phyloP scores from a whole-genome alignment of 2,888 invertebrate genomes.

The Adineta ricciae region DNA sequence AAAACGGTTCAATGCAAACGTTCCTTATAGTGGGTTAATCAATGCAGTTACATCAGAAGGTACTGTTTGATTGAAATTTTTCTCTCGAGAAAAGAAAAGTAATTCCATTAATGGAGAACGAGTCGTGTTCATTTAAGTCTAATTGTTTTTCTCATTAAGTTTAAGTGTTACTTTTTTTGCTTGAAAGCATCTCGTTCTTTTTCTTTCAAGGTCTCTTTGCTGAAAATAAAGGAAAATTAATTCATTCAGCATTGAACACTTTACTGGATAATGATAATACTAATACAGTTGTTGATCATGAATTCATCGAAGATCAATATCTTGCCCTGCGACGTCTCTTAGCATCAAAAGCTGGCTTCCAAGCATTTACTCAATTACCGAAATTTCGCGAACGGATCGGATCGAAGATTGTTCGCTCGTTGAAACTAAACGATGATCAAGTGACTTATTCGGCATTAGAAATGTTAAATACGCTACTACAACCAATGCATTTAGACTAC shows the following conservation, averaged over 20 bases:
- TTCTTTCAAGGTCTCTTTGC: slow-evolving; percentile 76
- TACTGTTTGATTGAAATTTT: background rate
- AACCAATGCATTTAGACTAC: slow-evolving; percentile 74
- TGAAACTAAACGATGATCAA: slow-evolving; percentile 74
- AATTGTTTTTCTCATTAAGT: background rate
- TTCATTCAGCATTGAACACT: slow-evolving; percentile 75
- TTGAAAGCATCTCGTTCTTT: too few species aligned
- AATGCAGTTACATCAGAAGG: slow-evolving; percentile 89
- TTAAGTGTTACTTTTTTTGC: too few species aligned
- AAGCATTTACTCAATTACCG: slow-evolving; percentile 77
- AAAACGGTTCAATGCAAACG: slow-evolving; percentile 87
- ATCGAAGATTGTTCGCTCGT: slow-evolving; percentile 73
- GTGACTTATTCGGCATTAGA: slow-evolving; percentile 91
- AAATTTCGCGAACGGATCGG: slow-evolving; percentile 91
- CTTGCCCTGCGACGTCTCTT: slow-evolving; percentile 81
- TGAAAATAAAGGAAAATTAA: slow-evolving; percentile 90
- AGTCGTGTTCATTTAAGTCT: background rate
- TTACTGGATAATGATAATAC: slow-evolving; percentile 61
- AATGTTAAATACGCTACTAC: slow-evolving; percentile 92
- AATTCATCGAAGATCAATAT: slow-evolving; percentile 81
- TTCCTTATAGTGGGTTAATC: slow-evolving; percentile 88
- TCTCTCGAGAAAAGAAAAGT: background rate
- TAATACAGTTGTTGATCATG: slow-evolving; percentile 42
- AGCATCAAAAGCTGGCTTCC: slow-evolving; percentile 94
- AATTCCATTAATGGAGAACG: background rate